These are phyloP conservation scores for Tauraco erythrolophus DNA, from an alignment of 2,113 vertebrate genomes.

Conservation along the genomic window DNA sequence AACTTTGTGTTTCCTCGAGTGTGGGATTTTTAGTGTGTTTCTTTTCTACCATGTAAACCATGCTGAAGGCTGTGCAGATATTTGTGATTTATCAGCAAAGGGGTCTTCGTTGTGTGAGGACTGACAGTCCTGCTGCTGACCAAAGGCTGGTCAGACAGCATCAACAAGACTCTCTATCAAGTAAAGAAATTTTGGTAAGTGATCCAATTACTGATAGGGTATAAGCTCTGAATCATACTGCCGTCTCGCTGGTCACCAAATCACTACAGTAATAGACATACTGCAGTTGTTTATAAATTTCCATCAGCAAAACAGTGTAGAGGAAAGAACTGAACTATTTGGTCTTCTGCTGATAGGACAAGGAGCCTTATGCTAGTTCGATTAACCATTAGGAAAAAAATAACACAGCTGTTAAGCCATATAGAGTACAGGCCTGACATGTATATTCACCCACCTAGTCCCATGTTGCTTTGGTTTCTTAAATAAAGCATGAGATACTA, in stretches of 20 bases:
- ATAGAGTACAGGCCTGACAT: neutral
- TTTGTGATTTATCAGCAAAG: neutral
- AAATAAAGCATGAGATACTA: neutral
- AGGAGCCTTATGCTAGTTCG: neutral
- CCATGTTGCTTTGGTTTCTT: neutral
- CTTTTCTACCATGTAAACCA: accelerated
- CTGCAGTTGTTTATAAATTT: neutral
- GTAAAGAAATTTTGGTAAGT: neutral
- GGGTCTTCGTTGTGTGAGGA: neutral
- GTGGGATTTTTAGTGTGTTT: neutral
- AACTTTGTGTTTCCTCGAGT: neutral
- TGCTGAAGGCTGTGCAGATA: neutral
- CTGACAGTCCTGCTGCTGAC: accelerated
- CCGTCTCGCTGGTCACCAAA: neutral
- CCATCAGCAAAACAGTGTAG: neutral
- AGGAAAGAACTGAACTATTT: neutral
- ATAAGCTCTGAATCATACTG: neutral
- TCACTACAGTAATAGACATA: neutral
- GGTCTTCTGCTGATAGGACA: neutral
- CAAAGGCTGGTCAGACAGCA: neutral
- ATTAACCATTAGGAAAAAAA: neutral
- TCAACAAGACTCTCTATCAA: neutral
- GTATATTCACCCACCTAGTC: neutral
- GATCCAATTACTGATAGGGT: neutral
- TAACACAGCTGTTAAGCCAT: neutral